A percentile compares a stretch with the other conserved stretches of the same genome.
These are phyloP conservation scores for Amphiprion ocellaris DNA, from an alignment of 2,113 vertebrate genomes.

Conservation along the genomic window DNA sequence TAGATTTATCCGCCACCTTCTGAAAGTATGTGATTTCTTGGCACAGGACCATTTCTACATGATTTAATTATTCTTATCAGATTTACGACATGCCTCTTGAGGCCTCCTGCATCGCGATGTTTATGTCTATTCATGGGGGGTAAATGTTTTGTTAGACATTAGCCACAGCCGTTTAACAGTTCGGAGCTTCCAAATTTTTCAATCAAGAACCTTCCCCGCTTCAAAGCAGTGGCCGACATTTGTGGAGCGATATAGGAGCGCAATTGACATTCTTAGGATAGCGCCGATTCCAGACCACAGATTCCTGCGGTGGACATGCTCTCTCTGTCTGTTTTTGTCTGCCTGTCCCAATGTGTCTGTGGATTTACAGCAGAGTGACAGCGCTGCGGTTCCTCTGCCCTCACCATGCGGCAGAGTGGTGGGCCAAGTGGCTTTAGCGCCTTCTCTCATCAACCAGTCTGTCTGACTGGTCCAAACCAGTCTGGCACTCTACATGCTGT, in stretches of 20 bases:
- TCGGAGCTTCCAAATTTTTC: slow-evolving; percentile 55
- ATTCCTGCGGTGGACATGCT: slow-evolving; percentile 82
- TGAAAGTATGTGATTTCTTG: slow-evolving; percentile 42
- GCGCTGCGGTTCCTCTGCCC: slow-evolving; percentile 72
- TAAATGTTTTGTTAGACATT: slow-evolving; percentile 73
- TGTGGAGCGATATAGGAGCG: slow-evolving; percentile 64
- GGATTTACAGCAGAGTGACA: slow-evolving; percentile 77
- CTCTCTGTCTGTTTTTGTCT: slow-evolving; percentile 74
- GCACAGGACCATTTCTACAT: slow-evolving; percentile 38
- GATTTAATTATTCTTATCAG: slow-evolving; percentile 65
- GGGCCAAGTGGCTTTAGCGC: slow-evolving; percentile 78
- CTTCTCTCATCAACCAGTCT: slow-evolving; percentile 73
- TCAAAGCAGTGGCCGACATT: slow-evolving; percentile 53
- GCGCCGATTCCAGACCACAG: slow-evolving; percentile 80
- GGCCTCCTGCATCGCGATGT: slow-evolving; percentile 50
- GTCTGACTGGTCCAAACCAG: slow-evolving; percentile 39
- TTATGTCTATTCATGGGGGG: slow-evolving; percentile 64
- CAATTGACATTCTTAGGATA: slow-evolving; percentile 80
- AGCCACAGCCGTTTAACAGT: slow-evolving; percentile 58
- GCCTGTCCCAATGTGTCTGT: slow-evolving; percentile 63
- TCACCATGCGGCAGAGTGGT: slow-evolving; percentile 65
- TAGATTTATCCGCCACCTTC: slow-evolving; percentile 44
- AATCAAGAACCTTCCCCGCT: slow-evolving; percentile 44
- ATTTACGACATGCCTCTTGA: slow-evolving; percentile 51
- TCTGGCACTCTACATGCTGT: slow-evolving; percentile 48